Conservation (phyloP, 2,797 vertebrate genomes). For the Bryconaethiops microstoma region DNA sequence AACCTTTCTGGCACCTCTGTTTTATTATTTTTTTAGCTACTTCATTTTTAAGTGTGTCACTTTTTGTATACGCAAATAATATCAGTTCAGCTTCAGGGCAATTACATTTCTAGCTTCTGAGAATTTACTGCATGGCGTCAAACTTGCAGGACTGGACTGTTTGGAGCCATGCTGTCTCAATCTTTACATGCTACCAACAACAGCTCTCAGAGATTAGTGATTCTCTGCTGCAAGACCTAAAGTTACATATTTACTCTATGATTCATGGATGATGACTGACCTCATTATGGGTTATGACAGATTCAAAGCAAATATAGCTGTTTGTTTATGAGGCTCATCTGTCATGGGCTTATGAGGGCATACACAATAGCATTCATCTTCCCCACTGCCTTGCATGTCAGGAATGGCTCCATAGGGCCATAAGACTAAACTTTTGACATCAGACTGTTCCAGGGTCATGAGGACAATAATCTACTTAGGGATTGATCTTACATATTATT, state of each 20-base stretch:
- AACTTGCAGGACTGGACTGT: constrained; percentile 1
- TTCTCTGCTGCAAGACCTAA: constrained; percentile 19
- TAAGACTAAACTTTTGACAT: constrained; percentile 24
- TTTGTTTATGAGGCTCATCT: constrained; percentile 46
- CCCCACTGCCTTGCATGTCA: neutral
- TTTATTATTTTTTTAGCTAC: neutral
- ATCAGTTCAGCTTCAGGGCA: neutral
- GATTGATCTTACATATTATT: neutral
- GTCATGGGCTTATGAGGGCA: constrained; percentile 36
- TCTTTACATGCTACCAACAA: constrained; percentile 30
- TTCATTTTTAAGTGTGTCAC: neutral
- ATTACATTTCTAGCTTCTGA: neutral
- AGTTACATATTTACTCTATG: constrained; percentile 52
- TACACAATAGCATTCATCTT: constrained; percentile 30
- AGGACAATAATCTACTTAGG: neutral
- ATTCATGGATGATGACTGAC: constrained; percentile 37
- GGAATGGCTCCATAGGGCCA: constrained; percentile 1
- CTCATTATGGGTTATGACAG: constrained; percentile 46
- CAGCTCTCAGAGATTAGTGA: constrained; percentile 5
- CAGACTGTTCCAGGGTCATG: neutral
- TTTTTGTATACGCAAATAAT: neutral
- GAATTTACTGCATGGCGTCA: constrained; percentile 2
- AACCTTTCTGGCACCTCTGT: neutral
- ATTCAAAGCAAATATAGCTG: constrained; percentile 51
- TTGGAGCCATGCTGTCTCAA: constrained; percentile 27